Evolutionary conservation across 1,140 invertebrate genomes (phyloP).

Genomic region (Tetramorium simillimum): DNA sequence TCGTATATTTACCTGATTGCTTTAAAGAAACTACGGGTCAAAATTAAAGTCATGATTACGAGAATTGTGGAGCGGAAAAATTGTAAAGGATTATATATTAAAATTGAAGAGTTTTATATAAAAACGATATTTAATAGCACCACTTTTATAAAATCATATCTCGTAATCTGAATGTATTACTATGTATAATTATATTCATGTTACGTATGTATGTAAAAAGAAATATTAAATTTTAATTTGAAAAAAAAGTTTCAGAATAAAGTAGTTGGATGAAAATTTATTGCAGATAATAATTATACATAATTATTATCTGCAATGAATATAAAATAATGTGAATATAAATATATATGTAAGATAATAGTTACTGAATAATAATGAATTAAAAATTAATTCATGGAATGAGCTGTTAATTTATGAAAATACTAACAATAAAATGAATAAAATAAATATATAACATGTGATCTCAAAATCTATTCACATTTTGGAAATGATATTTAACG

Average conservation of each 20-base stretch:
- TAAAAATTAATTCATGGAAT: not conserved
- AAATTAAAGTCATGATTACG: not conserved
- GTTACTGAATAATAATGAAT: not conserved
- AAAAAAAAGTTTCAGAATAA: not conserved
- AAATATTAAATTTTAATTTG: not conserved
- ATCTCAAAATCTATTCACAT: not conserved
- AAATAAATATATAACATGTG: not conserved
- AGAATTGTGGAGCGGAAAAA: not conserved
- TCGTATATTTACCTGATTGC: slow-evolving; percentile 38
- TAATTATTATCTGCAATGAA: not conserved
- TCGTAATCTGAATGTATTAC: not conserved
- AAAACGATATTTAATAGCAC: not conserved
- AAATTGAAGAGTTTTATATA: not conserved
- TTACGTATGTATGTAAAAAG: not conserved
- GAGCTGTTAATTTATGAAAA: not conserved
- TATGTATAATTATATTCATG: no score
- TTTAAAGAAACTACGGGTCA: slow-evolving; percentile 21
- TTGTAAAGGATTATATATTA: not conserved
- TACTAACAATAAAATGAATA: not conserved
- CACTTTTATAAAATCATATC: not conserved
- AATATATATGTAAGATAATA: no score
- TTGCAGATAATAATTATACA: no score
- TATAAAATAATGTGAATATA: no score
- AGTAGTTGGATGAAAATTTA: not conserved
- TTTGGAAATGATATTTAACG: not conserved